Evolutionary conservation across 2,113 vertebrate genomes (phyloP).

Genomic region (Australoheros scitulus): DNA sequence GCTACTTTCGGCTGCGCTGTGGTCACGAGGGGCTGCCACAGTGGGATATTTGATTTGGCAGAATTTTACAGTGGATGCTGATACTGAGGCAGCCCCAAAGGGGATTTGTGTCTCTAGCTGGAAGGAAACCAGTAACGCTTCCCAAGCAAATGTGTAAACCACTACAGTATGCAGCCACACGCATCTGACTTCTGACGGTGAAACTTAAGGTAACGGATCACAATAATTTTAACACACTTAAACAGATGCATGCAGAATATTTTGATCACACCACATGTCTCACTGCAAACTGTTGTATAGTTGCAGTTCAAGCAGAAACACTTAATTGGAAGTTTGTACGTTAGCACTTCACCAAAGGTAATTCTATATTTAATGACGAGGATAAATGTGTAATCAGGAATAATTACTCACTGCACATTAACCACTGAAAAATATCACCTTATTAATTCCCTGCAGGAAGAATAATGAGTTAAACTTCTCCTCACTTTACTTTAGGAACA

Average conservation of each 20-base stretch:
- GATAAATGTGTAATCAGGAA: neutral
- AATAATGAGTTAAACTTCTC: neutral
- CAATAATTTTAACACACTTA: neutral
- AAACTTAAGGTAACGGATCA: neutral
- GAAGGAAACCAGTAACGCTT: neutral
- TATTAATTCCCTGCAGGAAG: neutral
- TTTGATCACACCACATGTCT: neutral
- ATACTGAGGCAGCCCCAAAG: neutral
- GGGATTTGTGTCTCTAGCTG: neutral
- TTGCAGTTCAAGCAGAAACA: neutral
- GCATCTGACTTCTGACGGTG: neutral
- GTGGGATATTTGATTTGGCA: neutral
- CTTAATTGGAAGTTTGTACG: neutral
- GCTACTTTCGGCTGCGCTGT: neutral
- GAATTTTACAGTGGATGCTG: neutral
- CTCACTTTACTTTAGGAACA: neutral
- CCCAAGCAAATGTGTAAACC: neutral
- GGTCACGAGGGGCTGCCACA: too few relatives aligned
- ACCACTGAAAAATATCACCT: neutral
- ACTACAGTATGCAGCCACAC: fast-evolving
- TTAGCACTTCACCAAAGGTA: too few relatives aligned
- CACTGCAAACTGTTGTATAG: too few relatives aligned
- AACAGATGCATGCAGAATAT: neutral
- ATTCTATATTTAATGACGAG: neutral
- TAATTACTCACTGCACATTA: neutral